Conservation (phyloP, 2,113 vertebrate species). For the Crotophaga sulcirostris region DNA sequence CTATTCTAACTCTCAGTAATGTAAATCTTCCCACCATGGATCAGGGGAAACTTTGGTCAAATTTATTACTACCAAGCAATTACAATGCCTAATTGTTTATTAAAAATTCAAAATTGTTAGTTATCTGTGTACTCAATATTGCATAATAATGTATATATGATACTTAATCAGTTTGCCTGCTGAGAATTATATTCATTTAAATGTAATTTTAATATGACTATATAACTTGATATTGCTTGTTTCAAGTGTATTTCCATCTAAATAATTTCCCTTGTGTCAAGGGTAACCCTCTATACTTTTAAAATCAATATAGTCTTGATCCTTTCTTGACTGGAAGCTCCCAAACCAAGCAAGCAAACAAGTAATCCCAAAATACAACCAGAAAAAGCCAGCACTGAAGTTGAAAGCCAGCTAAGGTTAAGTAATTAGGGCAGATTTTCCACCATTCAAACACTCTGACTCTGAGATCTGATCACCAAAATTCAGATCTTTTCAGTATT, state of each 20-base stretch:
- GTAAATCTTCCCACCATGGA: not conserved
- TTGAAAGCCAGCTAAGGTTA: not conserved
- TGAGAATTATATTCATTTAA: not conserved
- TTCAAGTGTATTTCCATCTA: not conserved
- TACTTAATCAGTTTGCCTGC: not conserved
- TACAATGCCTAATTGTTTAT: not conserved
- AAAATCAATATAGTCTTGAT: not conserved
- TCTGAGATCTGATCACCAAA: not conserved
- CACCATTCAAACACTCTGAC: not conserved
- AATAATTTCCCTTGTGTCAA: not conserved
- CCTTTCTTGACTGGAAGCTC: not conserved
- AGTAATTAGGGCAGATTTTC: not conserved
- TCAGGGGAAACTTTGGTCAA: not conserved
- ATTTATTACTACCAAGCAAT: not conserved
- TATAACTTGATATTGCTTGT: not conserved
- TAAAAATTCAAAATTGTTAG: not conserved
- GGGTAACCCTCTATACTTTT: not conserved
- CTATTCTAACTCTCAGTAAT: no score
- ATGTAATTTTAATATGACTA: not conserved
- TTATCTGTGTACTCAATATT: not conserved
- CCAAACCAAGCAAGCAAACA: not conserved
- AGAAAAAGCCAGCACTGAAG: not conserved
- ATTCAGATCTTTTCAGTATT: not conserved
- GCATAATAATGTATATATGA: not conserved
- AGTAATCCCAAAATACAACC: not conserved